phyloP scores from a whole-genome alignment of 2,888 invertebrate genomes.

The Osedax fenrisi region DNA sequence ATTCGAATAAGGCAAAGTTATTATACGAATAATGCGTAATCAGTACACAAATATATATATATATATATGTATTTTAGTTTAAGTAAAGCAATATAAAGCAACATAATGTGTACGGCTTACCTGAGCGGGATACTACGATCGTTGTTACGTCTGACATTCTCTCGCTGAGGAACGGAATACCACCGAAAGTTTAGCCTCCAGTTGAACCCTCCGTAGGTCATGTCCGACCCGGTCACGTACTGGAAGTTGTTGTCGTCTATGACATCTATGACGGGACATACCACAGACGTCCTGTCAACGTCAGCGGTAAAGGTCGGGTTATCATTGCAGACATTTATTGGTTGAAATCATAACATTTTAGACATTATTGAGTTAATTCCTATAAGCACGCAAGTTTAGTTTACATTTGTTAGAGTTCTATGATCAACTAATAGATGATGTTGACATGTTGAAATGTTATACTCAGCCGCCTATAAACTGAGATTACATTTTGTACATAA shows the following conservation, averaged over 20 bases:
- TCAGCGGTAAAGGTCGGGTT: background rate
- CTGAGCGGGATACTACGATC: constrained; percentile 81
- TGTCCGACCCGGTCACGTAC: constrained; percentile 93
- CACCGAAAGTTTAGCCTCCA: constrained; percentile 98
- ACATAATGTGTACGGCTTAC: constrained; percentile 39
- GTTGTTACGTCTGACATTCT: constrained; percentile 80
- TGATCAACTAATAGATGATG: too few relatives aligned
- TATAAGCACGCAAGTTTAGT: too few relatives aligned
- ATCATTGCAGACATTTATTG: constrained; percentile 5
- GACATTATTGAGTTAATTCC: too few relatives aligned
- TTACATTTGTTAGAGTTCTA: too few relatives aligned
- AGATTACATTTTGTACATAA: too few relatives aligned
- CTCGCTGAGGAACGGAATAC: constrained; percentile 93
- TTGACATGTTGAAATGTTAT: too few relatives aligned
- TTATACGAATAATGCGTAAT: too few relatives aligned
- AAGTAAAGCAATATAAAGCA: background rate
- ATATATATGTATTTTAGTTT: background rate
- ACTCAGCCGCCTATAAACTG: too few relatives aligned
- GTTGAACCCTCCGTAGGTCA: constrained; percentile 99
- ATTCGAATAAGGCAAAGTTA: too few relatives aligned
- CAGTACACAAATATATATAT: background rate
- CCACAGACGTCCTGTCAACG: constrained; percentile 63
- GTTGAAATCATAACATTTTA: too few relatives aligned
- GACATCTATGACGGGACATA: constrained; percentile 95
- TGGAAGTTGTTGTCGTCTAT: constrained; percentile 97